Conservation (phyloP, 2,888 invertebrate species). For the Cryptophagus acutangulus region DNA sequence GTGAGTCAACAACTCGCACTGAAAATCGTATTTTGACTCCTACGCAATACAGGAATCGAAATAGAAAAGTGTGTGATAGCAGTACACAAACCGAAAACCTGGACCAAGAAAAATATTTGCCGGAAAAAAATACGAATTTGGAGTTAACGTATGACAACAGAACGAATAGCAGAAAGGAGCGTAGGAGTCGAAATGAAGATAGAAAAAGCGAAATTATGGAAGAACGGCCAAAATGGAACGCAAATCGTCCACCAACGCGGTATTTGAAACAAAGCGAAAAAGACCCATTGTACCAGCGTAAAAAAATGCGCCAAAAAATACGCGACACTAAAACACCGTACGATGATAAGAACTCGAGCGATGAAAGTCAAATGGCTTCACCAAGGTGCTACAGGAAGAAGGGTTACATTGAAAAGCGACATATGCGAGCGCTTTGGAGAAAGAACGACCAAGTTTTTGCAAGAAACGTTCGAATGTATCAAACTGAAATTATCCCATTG, state of each 20-base stretch:
- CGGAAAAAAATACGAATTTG: slow-evolving; percentile 48
- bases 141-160: slow-evolving; percentile 50
- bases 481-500: slow-evolving; percentile 51
- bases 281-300: slow-evolving; percentile 75
- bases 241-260: slow-evolving; percentile 71
- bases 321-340: slow-evolving; percentile 50
- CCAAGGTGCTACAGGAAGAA: slow-evolving; percentile 49
- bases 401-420: slow-evolving; percentile 47
- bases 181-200: slow-evolving; percentile 45
- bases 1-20: slow-evolving; percentile 29
- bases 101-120: slow-evolving; percentile 15
- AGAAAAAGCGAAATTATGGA: slow-evolving; percentile 56
- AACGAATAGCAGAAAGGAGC: slow-evolving; percentile 53
- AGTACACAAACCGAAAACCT: slow-evolving; percentile 62
- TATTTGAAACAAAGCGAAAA: slow-evolving; percentile 88
- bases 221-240: slow-evolving; percentile 70
- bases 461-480: slow-evolving; percentile 45
- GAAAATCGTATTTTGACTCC: slow-evolving; percentile 56
- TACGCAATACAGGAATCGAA: slow-evolving; percentile 51
- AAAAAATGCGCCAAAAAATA: slow-evolving; percentile 62
- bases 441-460: slow-evolving; percentile 49
- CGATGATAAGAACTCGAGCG: slow-evolving; percentile 58
- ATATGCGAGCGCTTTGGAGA: slow-evolving; percentile 43
- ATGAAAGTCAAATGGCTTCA: slow-evolving; percentile 58
- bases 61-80: slow-evolving; percentile 55